Evolutionary conservation across 64 coral and sea anemone species (phyloP).

Genomic region (Catalaphyllia jardinei): DNA sequence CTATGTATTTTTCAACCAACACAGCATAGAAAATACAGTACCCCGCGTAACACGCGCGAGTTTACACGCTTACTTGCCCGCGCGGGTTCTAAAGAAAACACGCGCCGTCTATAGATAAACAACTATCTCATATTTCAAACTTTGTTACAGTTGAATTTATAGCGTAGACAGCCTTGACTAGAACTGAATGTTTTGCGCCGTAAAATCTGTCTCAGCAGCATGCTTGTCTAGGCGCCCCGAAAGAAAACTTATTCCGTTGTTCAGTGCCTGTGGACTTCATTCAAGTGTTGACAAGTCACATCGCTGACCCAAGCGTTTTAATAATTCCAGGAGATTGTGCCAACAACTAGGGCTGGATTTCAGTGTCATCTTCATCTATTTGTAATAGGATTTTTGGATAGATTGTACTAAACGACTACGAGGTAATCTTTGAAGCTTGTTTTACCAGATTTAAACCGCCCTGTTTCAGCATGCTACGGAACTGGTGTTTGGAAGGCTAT

Average conservation of each 20-base stretch:
- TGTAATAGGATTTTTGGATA: constrained; percentile 13
- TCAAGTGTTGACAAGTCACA: constrained; percentile 19
- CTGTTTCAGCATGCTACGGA: neutral
- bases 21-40: no score
- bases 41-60: neutral
- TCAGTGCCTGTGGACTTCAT: neutral
- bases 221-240: constrained; percentile 8
- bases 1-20: no score
- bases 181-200: neutral
- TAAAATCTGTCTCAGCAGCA: neutral
- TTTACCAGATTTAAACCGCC: neutral
- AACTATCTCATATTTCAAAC: neutral
- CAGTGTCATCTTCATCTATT: neutral
- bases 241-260: neutral
- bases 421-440: neutral
- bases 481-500: no score
- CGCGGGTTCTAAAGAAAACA: neutral
- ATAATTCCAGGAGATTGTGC: neutral
- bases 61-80: neutral
- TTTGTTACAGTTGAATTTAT: neutral
- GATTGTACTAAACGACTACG: constrained; percentile 13
- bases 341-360: neutral
- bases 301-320: neutral
- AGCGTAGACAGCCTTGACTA: neutral
- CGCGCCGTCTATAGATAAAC: neutral